Base-by-base conservation (phyloP, 2,113 vertebrate genomes). In the Megatriorchis doriae region DNA sequence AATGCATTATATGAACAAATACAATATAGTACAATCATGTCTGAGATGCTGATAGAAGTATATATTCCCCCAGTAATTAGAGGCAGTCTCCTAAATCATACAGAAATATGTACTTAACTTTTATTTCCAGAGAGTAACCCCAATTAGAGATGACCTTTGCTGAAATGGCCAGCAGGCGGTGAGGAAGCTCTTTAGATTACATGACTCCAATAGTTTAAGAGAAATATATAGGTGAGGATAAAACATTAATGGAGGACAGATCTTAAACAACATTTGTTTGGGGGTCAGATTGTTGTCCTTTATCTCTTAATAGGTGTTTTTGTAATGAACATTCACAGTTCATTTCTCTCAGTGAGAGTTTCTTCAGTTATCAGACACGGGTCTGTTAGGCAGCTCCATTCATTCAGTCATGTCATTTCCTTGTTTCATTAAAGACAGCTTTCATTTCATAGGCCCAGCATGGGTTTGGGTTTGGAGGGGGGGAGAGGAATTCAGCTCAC, bases 391-490 rank as follows among this genome's bases (percentile, higher is more conserved):
- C 87, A 90, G 59, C 53, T 89, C 70, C 86, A 74, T 94, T 95
- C 67, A 82, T 66, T 90, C 85, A 85, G 29, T 73, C 34, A 18
- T 80, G 66, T 88, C 25, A 38, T 94, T 95, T 93, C 94, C 90
- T 65, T 70, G n/a, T 95, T 93, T 86, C 91, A 82, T 95, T 96
- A 84, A 92, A 86, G 85, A 75, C 88, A 94, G 87, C 32, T 96
- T 97, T 93, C 83, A 86, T 93, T 97, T 95, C 73, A 82, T 47
- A 91, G 45, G 52, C 86, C 38, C 95, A 96, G 73, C 89, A 87
- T 95, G 93, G 62, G 74, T 80, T 85, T 87, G 19, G 58, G 48
- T 93, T 87, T 71, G 73, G 81, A 88, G 31, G 11, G 3, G 14
- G 23, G 13, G 32, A 84, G 56, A 87, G 78, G 70, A 95, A 95